Base-by-base conservation (phyloP, 2,797 vertebrate species). In the Pseudopleuronectes americanus region DNA sequence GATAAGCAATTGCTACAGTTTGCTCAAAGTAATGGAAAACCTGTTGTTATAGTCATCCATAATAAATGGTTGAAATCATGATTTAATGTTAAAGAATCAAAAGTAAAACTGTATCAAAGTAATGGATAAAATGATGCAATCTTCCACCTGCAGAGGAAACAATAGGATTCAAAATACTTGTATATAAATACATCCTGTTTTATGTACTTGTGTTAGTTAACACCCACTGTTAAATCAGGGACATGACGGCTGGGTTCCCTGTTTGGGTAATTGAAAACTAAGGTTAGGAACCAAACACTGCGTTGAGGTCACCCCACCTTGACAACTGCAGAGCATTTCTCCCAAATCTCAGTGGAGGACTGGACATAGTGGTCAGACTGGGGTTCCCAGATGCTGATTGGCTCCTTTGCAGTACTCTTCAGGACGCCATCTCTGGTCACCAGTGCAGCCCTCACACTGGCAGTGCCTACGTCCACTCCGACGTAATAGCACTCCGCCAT, bases 331-430 rank as follows among this genome's bases (percentile, higher is more conserved):
- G 97, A 97, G 90, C 97, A 98, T 2, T 95, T 95, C 1, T 90
- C 87, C 98, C 98, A 99, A 84, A 99, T 98, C 74, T 99, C 94
- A 12, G 90, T 81, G 3, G 97, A 98, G 38, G 96, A 97, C 68
- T 99, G 97, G 71, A 98, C 97, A 0, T 97, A 97, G 89, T 99
- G 94, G 76, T 95, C 96, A 3, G 91, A 53, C 9, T 72, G 92
- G 8, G 97, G 96, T 78, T 96, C 94, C 97, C 97, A 98, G 24
- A 96, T 90, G 54, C 87, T 90, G 89, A 98, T 93, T 49, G 93
- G 87, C 23, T 96, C 93, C 26, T 97, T 94, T 4, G 95, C 94
- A 0, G 94, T 95, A 64, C 83, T 91, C 77, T 84, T 75, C 59
- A 98, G 81, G 0, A 68, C 65, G 0, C 97, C 97, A 0, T 59